Conservation (phyloP, 2,888 invertebrate genomes). For the Plusia festucae region DNA sequence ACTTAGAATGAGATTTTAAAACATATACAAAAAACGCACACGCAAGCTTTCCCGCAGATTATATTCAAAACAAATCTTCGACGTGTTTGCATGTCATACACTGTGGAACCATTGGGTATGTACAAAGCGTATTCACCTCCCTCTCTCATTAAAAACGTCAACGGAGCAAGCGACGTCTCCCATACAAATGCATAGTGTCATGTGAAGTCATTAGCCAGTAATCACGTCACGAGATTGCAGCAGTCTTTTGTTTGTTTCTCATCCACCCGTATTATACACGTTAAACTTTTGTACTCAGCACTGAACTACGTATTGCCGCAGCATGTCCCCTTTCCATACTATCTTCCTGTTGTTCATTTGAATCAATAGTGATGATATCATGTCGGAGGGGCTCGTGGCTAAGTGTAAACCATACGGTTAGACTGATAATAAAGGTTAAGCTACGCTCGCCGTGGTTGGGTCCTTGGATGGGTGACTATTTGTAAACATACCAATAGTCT, state of each 20-base stretch:
- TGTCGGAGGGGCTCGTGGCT: too few relatives aligned
- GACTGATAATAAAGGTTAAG: too few relatives aligned
- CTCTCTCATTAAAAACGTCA: conserved; percentile 71
- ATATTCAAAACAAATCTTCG: conserved; percentile 43
- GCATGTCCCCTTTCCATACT: conserved; percentile 20
- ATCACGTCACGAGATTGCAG: conserved; percentile 64
- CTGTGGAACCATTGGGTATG: conserved; percentile 27
- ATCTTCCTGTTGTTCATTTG: conserved; percentile 24
- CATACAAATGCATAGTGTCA: conserved; percentile 63
- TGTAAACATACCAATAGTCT: too few relatives aligned
- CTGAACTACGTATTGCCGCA: conserved; percentile 24
- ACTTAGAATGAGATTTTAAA: too few relatives aligned
- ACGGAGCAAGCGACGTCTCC: conserved; percentile 60
- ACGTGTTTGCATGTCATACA: conserved; percentile 28
- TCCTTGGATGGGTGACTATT: too few relatives aligned
- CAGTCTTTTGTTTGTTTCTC: conserved; percentile 57
- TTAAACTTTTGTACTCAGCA: conserved; percentile 50
- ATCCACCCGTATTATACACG: conserved; percentile 42
- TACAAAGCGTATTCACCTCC: conserved; percentile 52
- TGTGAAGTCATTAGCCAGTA: conserved; percentile 71
- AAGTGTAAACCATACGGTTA: too few relatives aligned
- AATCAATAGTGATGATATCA: conserved; percentile 22
- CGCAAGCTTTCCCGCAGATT: conserved; percentile 7
- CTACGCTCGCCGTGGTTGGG: too few relatives aligned
- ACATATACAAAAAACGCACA: too few relatives aligned